Conservation (phyloP, 2,113 vertebrate species). For the Semnornis frantzii region DNA sequence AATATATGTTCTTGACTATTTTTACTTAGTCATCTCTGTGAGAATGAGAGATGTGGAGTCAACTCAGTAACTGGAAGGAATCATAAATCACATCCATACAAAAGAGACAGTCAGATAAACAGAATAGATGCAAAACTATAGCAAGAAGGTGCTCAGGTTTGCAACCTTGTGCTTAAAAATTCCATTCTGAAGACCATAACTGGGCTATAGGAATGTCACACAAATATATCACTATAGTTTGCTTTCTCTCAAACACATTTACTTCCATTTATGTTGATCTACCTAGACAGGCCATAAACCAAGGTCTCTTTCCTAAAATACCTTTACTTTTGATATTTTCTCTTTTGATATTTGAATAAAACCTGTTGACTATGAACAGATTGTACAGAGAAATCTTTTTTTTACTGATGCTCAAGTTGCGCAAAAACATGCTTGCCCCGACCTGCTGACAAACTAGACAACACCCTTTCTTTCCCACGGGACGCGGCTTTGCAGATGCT, state of each 20-base stretch:
- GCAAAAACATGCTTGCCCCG: not conserved
- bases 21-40: constrained; percentile 20
- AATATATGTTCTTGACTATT: not conserved
- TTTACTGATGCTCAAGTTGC: not conserved
- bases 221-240: not conserved
- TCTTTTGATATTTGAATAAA: not conserved
- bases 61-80: constrained; percentile 10
- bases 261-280: not conserved
- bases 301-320: not conserved
- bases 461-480: not conserved
- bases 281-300: not conserved
- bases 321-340: not conserved
- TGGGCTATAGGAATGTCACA: not conserved
- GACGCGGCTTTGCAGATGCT: not conserved
- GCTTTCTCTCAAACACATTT: not conserved
- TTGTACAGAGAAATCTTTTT: not conserved
- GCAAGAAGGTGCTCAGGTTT: not conserved
- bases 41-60: constrained; percentile 16
- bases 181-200: not conserved
- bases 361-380: not conserved
- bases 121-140: not conserved
- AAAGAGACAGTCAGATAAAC: not conserved
- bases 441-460: not conserved
- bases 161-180: not conserved
- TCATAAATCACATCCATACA: not conserved